Percentiles rank a stretch among this genome's conserved stretches.
phyloP scores from a whole-genome alignment of 2,113 vertebrate genomes.

The Erpornis zantholeuca region DNA sequence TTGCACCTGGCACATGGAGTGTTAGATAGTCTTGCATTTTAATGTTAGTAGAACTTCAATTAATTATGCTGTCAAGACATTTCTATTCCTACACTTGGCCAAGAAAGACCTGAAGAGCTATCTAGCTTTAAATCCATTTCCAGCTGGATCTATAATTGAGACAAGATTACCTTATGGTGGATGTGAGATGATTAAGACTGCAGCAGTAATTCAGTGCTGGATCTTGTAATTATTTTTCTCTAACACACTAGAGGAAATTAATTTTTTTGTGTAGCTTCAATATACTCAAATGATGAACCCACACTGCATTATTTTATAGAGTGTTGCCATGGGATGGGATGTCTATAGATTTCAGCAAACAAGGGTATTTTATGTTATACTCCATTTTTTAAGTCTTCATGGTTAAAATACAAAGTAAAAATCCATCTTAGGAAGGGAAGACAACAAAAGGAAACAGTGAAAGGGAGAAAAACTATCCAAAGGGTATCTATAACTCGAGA shows the following conservation, averaged over 20 bases:
- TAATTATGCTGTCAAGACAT: not conserved
- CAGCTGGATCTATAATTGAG: not conserved
- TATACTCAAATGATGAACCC: not conserved
- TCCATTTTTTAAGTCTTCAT: not conserved
- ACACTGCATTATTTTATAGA: not conserved
- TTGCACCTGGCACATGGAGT: not conserved
- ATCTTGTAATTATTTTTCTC: not conserved
- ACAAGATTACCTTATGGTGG: not conserved
- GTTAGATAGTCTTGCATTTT: not conserved
- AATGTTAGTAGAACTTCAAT: not conserved
- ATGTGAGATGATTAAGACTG: slow-evolving; percentile 1
- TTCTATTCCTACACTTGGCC: not conserved
- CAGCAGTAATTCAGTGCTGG: not conserved
- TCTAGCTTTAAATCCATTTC: not conserved
- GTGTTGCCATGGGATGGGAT: not conserved
- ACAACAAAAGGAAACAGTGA: not conserved
- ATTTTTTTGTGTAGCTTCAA: not conserved
- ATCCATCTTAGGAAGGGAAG: not conserved
- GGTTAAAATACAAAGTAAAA: not conserved
- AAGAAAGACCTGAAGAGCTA: not conserved
- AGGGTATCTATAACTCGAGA: fast-evolving
- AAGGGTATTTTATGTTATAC: not conserved
- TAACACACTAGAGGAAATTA: not conserved
- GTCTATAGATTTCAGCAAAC: not conserved
- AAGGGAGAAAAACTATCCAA: not conserved